Evolutionary conservation across 1,140 invertebrate species (phyloP).

Genomic region (Hyposmocoma kahamanoa): DNA sequence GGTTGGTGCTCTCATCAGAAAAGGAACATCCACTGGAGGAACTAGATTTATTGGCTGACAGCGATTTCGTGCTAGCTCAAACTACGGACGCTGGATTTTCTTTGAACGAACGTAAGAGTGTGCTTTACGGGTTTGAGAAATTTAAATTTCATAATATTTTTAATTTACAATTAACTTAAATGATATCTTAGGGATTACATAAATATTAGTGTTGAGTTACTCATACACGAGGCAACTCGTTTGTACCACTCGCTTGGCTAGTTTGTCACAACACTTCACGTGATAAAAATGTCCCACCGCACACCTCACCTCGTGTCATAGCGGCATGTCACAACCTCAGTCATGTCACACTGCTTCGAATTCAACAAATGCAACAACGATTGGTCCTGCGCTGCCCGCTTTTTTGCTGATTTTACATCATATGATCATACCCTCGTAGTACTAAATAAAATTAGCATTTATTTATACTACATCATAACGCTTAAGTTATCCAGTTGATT

Average conservation of each 20-base stretch:
- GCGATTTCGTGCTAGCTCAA: slow-evolving; percentile 4
- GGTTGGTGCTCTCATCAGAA: slow-evolving; percentile 3
- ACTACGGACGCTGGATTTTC: background rate
- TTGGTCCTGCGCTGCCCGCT: background rate
- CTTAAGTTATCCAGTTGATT: too few species aligned
- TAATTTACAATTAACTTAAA: background rate
- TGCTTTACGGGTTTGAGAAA: background rate
- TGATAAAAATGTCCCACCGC: too few species aligned
- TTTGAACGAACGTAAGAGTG: slow-evolving; percentile 9
- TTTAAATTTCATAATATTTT: background rate
- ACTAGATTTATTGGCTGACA: background rate
- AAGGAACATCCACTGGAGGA: background rate
- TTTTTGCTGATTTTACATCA: background rate
- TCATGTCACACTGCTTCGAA: too few species aligned
- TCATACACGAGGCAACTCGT: too few species aligned
- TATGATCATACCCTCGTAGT: too few species aligned
- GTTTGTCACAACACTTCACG: too few species aligned
- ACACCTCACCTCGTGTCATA: background rate
- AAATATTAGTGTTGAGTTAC: too few species aligned
- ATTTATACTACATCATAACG: background rate
- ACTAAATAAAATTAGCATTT: too few species aligned
- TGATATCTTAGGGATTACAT: background rate
- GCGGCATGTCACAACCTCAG: background rate
- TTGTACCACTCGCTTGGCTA: too few species aligned
- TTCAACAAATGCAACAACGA: too few species aligned